Conservation (phyloP, 37 sponge, comb jelly and placozoan genomes). For the Beroe forskalii region DNA sequence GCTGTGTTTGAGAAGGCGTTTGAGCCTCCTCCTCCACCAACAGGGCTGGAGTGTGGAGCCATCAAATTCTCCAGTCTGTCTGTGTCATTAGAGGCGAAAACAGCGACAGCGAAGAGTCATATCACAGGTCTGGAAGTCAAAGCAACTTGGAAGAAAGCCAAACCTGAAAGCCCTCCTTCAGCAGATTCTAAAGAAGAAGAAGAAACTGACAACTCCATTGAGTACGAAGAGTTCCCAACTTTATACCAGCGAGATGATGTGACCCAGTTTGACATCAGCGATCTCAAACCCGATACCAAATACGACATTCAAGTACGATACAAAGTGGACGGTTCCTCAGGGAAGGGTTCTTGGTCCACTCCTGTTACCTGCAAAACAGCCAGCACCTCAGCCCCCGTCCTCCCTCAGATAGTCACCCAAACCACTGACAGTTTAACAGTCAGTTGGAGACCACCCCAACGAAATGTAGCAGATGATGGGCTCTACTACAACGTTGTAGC, state of each 20-base stretch:
- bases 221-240: slow-evolving; percentile 21
- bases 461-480: neutral
- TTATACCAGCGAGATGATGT: neutral
- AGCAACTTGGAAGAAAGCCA: slow-evolving; percentile 15
- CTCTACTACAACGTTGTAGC: neutral
- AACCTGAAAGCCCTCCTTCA: neutral
- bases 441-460: neutral
- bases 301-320: slow-evolving; percentile 1
- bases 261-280: neutral
- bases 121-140: slow-evolving; percentile 10
- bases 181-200: neutral
- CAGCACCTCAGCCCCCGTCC: slow-evolving; percentile 35
- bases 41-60: neutral
- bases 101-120: neutral
- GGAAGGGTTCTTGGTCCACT: neutral
- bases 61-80: neutral
- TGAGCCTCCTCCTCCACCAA: neutral
- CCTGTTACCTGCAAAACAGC: slow-evolving; percentile 15
- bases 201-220: neutral
- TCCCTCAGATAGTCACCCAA: neutral
- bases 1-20: neutral
- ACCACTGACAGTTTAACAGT: neutral
- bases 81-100: neutral
- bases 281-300: neutral
- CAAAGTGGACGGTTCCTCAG: neutral